phyloP scores from a whole-genome alignment of 2,888 invertebrate genomes.

The Polydrusus tereticollis region DNA sequence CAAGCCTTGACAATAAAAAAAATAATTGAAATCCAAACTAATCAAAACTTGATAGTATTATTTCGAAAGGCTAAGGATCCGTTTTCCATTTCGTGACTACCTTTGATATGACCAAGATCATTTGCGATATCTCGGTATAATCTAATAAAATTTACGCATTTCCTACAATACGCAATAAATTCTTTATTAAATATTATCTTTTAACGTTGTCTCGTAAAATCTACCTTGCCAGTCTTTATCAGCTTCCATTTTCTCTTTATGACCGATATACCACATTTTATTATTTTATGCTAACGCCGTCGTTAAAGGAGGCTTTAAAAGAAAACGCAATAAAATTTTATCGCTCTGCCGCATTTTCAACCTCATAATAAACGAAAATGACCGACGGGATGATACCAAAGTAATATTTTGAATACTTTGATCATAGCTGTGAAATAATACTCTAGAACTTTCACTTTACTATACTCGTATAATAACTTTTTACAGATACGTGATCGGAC shows the following conservation, averaged over 20 bases:
- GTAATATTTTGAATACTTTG: background rate
- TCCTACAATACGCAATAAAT: background rate
- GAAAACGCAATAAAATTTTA: conserved; percentile 7
- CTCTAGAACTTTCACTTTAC: too few relatives aligned
- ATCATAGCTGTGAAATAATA: background rate
- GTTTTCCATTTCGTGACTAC: too few relatives aligned
- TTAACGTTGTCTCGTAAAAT: conserved; percentile 7
- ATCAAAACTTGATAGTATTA: too few relatives aligned
- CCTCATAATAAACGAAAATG: conserved; percentile 5
- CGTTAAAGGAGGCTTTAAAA: background rate
- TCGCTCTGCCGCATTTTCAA: background rate
- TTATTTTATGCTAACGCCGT: conserved; percentile 5
- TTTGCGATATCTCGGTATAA: background rate
- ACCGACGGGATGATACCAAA: background rate
- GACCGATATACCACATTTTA: conserved; percentile 2
- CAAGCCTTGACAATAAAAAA: too few relatives aligned
- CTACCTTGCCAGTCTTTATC: conserved; percentile 10
- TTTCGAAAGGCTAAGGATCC: too few relatives aligned
- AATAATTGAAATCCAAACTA: too few relatives aligned
- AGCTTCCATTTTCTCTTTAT: conserved; percentile 9
- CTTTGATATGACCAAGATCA: too few relatives aligned
- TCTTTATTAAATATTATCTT: conserved; percentile 12
- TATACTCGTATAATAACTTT: too few relatives aligned
- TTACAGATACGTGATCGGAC: too few relatives aligned
- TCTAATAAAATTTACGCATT: background rate